Conservation (phyloP, 2,888 invertebrate genomes). For the Melipona beecheii region DNA sequence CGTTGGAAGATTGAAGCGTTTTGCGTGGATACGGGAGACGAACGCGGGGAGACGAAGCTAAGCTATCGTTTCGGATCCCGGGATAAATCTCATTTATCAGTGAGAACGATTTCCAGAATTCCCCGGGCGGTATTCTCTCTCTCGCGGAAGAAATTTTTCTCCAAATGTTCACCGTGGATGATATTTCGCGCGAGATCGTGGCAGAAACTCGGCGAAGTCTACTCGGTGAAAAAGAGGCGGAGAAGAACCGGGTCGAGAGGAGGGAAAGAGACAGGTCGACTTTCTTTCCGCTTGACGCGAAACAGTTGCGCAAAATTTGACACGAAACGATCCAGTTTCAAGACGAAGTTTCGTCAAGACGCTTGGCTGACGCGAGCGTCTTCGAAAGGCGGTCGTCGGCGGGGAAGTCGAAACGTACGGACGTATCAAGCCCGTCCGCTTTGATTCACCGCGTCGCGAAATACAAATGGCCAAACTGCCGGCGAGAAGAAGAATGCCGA, state of each 20-base stretch:
- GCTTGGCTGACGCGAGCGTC: background rate
- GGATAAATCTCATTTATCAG: conserved; percentile 20
- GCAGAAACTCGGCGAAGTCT: background rate
- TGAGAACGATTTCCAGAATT: conserved; percentile 4
- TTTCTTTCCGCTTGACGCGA: conserved; percentile 3
- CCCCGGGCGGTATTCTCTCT: background rate
- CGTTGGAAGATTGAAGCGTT: too few species aligned
- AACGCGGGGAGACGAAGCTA: too few species aligned
- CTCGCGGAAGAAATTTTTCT: conserved; percentile 18
- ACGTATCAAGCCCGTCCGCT: conserved; percentile 7
- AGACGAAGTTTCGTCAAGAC: conserved; percentile 25
- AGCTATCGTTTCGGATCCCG: background rate
- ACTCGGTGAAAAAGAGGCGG: background rate
- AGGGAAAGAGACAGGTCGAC: background rate
- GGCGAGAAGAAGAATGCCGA: conserved; percentile 25
- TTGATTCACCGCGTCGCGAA: conserved; percentile 33
- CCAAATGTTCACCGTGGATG: background rate
- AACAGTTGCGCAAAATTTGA: conserved; percentile 37
- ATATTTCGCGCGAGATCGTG: background rate
- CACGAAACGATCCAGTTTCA: conserved; percentile 35
- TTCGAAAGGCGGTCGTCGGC: background rate
- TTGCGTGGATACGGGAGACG: too few species aligned
- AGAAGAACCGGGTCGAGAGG: background rate
- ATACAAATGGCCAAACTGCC: conserved; percentile 36
- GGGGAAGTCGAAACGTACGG: conserved; percentile 7